Evolutionary conservation across 2,113 vertebrate genomes (phyloP).

Genomic region (Agelaius tricolor): DNA sequence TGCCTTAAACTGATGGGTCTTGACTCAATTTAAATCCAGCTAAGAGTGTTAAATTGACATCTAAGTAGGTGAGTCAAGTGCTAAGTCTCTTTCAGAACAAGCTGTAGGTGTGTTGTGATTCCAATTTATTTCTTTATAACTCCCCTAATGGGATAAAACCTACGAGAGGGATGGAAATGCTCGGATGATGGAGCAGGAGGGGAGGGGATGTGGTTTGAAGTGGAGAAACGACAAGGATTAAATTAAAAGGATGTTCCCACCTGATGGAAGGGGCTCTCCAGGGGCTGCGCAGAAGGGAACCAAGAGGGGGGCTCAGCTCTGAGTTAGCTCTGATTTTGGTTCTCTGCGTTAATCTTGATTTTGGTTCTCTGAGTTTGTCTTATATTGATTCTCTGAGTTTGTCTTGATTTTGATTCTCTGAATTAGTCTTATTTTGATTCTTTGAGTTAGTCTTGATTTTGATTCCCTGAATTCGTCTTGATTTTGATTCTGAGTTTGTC

Average conservation of each 20-base stretch:
- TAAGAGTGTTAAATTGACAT: constrained; percentile 43
- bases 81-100: constrained; percentile 61
- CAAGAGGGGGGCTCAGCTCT: background rate
- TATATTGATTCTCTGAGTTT: too few relatives aligned
- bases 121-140: constrained; percentile 59
- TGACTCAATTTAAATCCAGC: constrained; percentile 37
- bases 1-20: constrained; percentile 14
- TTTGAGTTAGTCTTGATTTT: too few relatives aligned
- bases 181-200: background rate
- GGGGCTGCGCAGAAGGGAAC: background rate
- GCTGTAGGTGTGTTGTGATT: constrained; percentile 60
- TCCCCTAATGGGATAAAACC: constrained; percentile 54
- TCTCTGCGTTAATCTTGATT: background rate
- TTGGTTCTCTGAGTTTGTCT: background rate
- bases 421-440: too few relatives aligned
- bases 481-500: too few relatives aligned
- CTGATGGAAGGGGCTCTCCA: background rate
- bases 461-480: too few relatives aligned
- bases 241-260: background rate
- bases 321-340: background rate
- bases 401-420: too few relatives aligned
- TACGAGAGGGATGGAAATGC: background rate
- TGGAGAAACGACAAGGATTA: background rate
- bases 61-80: constrained; percentile 62
- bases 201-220: background rate